Evolutionary conservation across 2,113 vertebrate species (phyloP), one percentile per base, ranked within the genome.

Genomic region (Equus przewalskii): DNA sequence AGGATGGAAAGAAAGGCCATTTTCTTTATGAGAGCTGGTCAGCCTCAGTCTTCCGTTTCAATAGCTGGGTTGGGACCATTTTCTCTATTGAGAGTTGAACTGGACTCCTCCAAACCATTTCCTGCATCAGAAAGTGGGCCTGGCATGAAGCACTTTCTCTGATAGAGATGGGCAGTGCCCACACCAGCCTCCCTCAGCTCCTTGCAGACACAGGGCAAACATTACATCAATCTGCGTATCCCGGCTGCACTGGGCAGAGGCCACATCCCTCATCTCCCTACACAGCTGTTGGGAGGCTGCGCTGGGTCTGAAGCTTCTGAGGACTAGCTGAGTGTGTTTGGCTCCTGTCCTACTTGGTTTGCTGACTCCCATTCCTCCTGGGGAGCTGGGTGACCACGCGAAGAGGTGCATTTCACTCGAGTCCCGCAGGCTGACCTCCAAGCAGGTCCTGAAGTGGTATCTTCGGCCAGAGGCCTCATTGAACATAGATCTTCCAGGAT

Each of bases 161-260:
- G 16, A 83, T 67, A n/a, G 46, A 36, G 22, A 14, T 3, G 62
- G 26, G 58, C 18, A 4, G 41, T 24, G 8, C 58, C 58, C 41
- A 2, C n/a, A 2, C 19, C 21, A 5, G 78, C 26, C 83, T 16
- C 36, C 30, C 64, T 83, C 19, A 0, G 3, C 41, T 79, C 69
- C 78, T 13, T 1, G 73, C 7, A 28, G 16, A 19, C 49, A 1
- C 1, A 3, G 33, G 62, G 30, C 67, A 33, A 12, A 30, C 3
- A 0, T 2, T 12, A 7, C 3, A 0, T 22, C n/a, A 1, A 0
- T 5, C 18, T 0, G 2, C 46, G 69, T 5, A 2, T 15, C 49
- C 51, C 26, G 21, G 15, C 11, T 41, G 75, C 51, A 21, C 7
- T 0, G 3, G 28, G 64, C 62, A n/a, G 6, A 67, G 64, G 65